phyloP scores from a whole-genome alignment of 1,140 invertebrate species.

The Cherax destructor region DNA sequence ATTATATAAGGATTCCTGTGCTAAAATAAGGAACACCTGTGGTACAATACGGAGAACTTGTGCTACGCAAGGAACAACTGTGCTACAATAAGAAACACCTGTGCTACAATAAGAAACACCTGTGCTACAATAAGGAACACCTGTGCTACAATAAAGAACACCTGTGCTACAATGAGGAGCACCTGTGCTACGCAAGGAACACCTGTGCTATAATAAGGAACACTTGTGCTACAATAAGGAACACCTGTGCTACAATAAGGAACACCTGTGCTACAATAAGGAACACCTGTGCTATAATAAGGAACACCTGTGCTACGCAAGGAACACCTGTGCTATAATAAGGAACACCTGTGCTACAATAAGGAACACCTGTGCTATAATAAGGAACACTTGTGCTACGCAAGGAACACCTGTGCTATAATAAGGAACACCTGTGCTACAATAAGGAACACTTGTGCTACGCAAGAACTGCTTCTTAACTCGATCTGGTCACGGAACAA shows the following conservation, averaged over 20 bases:
- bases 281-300: not conserved
- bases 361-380: not conserved
- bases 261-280: not conserved
- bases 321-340: no score
- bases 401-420: not conserved
- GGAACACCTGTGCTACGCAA: not conserved
- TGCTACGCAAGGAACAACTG: no score
- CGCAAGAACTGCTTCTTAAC: no score
- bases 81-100: not conserved
- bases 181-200: no score
- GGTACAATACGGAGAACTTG: not conserved
- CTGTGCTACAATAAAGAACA: not conserved
- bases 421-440: not conserved
- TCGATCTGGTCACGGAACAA: not conserved
- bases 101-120: not conserved
- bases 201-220: no score
- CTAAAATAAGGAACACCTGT: not conserved
- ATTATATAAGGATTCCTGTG: not conserved
- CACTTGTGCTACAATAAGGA: no score
- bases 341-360: not conserved
- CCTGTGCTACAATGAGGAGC: not conserved
- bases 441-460: not conserved
- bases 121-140: not conserved
- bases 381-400: not conserved
- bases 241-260: not conserved